Evolutionary conservation across 1,140 invertebrate species (phyloP).

Genomic region (Periplaneta americana): DNA sequence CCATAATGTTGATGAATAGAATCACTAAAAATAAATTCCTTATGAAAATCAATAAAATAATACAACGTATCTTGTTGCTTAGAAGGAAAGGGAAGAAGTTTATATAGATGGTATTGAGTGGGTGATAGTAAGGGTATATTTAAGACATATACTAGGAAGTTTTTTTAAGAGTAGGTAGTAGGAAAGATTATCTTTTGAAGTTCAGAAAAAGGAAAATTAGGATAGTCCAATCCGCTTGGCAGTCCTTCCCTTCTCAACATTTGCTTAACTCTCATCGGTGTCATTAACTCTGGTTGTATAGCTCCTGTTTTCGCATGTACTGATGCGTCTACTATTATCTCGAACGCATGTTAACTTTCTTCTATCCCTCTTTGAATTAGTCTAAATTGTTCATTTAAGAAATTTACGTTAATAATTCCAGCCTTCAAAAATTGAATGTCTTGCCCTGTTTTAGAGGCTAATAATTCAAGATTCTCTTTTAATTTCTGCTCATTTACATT

Average conservation of each 20-base stretch:
- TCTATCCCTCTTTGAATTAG: neutral
- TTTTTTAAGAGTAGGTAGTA: neutral
- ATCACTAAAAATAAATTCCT: too few relatives aligned
- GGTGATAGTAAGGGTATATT: neutral
- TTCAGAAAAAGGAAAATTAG: neutral
- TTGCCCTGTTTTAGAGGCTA: too few relatives aligned
- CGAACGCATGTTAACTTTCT: neutral
- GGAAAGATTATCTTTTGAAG: neutral
- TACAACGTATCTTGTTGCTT: too few relatives aligned
- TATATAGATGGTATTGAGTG: neutral
- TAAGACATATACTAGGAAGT: neutral
- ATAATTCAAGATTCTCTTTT: too few relatives aligned
- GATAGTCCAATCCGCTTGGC: conserved; percentile 1
- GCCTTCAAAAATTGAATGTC: too few relatives aligned
- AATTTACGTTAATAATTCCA: neutral
- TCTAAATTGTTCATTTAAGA: neutral
- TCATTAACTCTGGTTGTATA: neutral
- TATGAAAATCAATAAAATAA: too few relatives aligned
- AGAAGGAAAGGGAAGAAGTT: too few relatives aligned
- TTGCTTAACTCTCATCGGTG: neutral
- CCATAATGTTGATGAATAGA: too few relatives aligned
- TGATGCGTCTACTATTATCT: neutral
- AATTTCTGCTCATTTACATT: conserved; percentile 1
- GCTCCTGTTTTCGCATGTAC: neutral
- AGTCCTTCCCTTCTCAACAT: neutral